These are phyloP conservation scores for Thinocorus orbignyianus DNA, from an alignment of 2,113 vertebrate genomes.

Conservation along the genomic window DNA sequence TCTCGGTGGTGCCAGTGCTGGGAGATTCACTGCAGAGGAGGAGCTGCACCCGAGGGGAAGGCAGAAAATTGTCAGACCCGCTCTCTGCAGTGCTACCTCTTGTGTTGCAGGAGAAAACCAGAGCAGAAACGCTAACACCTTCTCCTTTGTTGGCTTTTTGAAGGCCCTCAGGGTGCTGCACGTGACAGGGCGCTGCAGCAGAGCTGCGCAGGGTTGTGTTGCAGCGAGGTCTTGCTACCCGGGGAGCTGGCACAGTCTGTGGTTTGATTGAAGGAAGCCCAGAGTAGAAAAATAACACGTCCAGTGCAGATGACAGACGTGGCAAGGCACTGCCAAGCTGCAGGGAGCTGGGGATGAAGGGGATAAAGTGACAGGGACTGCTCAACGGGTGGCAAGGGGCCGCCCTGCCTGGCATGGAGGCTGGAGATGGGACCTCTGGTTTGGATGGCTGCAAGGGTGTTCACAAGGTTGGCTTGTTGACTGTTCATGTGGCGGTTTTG, in stretches of 20 bases:
- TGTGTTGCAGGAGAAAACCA: not conserved
- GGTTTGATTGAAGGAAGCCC: not conserved
- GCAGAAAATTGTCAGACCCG: not conserved
- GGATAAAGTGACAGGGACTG: not conserved
- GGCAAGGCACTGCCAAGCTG: not conserved
- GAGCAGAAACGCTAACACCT: not conserved
- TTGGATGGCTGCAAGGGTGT: not conserved
- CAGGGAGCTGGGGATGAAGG: not conserved
- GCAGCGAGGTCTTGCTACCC: not conserved
- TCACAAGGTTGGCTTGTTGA: not conserved
- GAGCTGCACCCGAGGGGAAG: not conserved
- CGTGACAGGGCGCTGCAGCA: not conserved
- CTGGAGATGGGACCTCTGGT: not conserved
- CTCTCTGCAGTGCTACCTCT: not conserved
- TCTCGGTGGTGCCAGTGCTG: not conserved
- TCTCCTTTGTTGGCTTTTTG: not conserved
- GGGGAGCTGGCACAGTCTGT: not conserved
- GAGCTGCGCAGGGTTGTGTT: not conserved
- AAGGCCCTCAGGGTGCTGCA: not conserved
- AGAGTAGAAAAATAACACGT: not conserved
- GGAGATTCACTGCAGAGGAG: not conserved
- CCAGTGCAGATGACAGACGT: not conserved
- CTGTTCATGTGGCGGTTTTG: not conserved
- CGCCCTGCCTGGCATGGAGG: not conserved
- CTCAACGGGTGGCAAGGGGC: not conserved